Evolutionary conservation across 1,140 invertebrate genomes (phyloP).

Genomic region (Pteromalus puparum): DNA sequence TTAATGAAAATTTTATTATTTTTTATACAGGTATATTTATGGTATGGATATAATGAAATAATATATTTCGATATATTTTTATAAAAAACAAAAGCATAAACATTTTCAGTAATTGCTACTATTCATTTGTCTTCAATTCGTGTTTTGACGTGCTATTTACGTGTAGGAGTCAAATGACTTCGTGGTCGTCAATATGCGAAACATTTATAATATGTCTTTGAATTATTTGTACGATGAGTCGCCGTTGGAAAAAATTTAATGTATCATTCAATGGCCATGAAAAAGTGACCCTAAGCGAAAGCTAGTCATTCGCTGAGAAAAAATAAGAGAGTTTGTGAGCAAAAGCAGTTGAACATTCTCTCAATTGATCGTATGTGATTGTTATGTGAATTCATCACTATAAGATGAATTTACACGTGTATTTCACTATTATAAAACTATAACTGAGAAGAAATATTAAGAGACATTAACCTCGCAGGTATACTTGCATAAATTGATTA

Average conservation of each 20-base stretch:
- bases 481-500: constrained; percentile 38
- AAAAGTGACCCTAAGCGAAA: not conserved
- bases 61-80: constrained; percentile 26
- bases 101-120: not conserved
- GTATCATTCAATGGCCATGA: not conserved
- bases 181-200: not conserved
- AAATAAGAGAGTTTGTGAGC: not conserved
- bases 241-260: not conserved
- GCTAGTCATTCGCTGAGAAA: not conserved
- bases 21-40: constrained; percentile 28
- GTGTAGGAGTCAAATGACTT: no score
- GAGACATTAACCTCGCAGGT: constrained; percentile 27
- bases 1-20: constrained; percentile 36
- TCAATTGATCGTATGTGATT: constrained; percentile 34
- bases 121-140: not conserved
- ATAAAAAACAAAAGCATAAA: constrained; percentile 17
- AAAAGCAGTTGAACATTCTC: not conserved
- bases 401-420: constrained; percentile 6
- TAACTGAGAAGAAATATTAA: constrained; percentile 30
- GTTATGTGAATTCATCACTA: constrained; percentile 25
- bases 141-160: not conserved
- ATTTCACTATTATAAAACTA: constrained; percentile 32
- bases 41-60: not conserved
- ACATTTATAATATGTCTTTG: not conserved
- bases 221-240: constrained; percentile 42